Evolutionary conservation across 2,888 invertebrate genomes (phyloP).

Genomic region (Girardia tigrina): DNA sequence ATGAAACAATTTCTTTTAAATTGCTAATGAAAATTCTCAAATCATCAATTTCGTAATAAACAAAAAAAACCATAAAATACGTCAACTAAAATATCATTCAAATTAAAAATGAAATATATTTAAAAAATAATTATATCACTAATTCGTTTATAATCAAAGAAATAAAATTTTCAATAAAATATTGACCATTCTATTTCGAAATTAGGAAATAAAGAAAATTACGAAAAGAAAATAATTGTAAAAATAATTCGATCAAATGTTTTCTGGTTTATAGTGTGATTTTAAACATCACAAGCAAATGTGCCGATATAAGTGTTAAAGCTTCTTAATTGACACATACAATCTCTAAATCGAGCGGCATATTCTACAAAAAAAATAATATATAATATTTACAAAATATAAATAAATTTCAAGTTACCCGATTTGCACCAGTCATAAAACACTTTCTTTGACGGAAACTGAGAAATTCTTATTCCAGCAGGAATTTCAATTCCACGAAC

Average conservation of each 20-base stretch:
- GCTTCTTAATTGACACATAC: slow-evolving; percentile 18
- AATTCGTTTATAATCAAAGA: background rate
- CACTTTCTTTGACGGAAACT: background rate
- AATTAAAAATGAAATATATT: slow-evolving; percentile 13
- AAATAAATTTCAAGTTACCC: background rate
- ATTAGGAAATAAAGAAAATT: background rate
- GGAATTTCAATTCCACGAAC: slow-evolving; percentile 3
- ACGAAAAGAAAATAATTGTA: background rate
- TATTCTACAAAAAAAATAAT: background rate
- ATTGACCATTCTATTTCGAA: slow-evolving; percentile 17
- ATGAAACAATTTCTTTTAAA: background rate
- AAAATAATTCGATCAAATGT: background rate
- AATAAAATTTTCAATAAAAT: background rate
- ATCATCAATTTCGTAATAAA: background rate
- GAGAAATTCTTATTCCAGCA: background rate
- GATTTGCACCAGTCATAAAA: slow-evolving; percentile 18
- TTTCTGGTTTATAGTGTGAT: background rate
- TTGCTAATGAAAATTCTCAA: background rate
- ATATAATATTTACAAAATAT: background rate
- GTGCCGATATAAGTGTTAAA: slow-evolving; percentile 20
- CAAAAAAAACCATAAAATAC: background rate
- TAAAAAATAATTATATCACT: slow-evolving; percentile 15
- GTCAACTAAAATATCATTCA: background rate
- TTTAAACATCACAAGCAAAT: slow-evolving; percentile 11
- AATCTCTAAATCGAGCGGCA: slow-evolving; percentile 5